A percentile compares a stretch with the other conserved stretches of the same genome.
These are phyloP conservation scores for Heteromyza rotundicornis DNA, from an alignment of 2,888 invertebrate genomes.

Conservation along the genomic window DNA sequence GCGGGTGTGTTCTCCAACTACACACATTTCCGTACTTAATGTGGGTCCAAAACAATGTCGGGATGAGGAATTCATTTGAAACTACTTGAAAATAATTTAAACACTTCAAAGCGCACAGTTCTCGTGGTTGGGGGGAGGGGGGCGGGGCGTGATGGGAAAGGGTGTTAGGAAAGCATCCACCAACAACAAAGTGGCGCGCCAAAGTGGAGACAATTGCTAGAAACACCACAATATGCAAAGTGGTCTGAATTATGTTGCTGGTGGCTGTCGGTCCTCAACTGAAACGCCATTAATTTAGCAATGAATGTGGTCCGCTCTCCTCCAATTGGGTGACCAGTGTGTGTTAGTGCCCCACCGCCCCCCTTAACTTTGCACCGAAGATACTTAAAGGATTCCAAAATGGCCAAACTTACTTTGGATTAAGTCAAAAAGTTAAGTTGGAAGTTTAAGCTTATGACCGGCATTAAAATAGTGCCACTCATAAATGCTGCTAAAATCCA, in stretches of 20 bases:
- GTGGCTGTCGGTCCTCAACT: slow-evolving; percentile 34
- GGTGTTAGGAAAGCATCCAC: no score
- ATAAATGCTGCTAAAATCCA: no score
- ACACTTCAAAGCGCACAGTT: background rate
- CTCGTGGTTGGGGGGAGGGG: background rate
- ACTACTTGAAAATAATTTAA: background rate
- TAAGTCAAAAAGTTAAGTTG: no score
- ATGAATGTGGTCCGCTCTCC: slow-evolving; percentile 52
- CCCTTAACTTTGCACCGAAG: no score
- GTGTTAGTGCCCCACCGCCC: no score
- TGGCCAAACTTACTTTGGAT: no score
- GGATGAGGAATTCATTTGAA: background rate
- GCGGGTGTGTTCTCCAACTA: no score
- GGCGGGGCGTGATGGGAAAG: no score
- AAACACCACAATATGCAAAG: background rate
- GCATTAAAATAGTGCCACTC: no score
- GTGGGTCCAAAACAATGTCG: background rate
- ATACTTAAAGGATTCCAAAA: no score
- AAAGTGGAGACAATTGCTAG: slow-evolving; percentile 14
- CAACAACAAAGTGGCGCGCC: slow-evolving; percentile 11
- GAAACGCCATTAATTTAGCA: slow-evolving; percentile 55
- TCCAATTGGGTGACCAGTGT: no score
- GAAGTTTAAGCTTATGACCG: no score
- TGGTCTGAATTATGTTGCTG: background rate
- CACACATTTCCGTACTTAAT: background rate